Evolutionary conservation across 2,888 invertebrate species (phyloP).

Genomic region (Chloromyia formosa): DNA sequence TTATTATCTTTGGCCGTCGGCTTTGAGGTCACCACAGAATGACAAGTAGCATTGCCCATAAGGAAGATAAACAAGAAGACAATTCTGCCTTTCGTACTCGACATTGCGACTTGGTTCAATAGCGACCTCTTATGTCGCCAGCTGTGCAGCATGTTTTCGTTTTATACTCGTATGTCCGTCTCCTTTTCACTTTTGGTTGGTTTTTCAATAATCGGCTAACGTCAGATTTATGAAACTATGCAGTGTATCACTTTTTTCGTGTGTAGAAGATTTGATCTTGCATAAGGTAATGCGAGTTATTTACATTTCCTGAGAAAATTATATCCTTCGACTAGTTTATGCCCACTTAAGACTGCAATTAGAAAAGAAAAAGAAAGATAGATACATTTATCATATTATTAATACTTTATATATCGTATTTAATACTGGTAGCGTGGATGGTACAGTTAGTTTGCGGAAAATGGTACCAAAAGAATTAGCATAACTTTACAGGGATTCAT

Average conservation of each 20-base stretch:
- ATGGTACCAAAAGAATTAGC: no score
- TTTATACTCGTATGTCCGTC: no score
- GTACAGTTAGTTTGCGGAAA: no score
- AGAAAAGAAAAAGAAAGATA: no score
- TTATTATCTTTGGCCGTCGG: conserved; percentile 42
- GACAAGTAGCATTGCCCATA: conserved; percentile 38
- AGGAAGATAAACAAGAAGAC: conserved; percentile 45
- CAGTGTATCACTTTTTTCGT: conserved; percentile 14
- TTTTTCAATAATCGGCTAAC: no score
- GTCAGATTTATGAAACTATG: no score
- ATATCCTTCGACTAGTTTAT: conserved; percentile 15
- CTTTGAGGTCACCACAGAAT: conserved; percentile 42
- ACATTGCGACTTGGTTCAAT: conserved; percentile 36
- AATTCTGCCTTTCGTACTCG: conserved; percentile 36
- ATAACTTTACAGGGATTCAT: no score
- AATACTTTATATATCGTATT: no score
- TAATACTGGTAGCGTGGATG: no score
- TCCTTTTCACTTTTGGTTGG: no score
- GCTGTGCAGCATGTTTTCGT: neutral
- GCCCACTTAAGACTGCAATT: neutral
- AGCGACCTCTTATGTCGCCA: neutral
- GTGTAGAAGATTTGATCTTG: neutral
- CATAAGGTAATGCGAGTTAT: conserved; percentile 54
- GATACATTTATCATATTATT: no score
- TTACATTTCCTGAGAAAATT: conserved; percentile 57